Conservation (phyloP, 2,888 invertebrate genomes). For the Ornithoptera priamus region DNA sequence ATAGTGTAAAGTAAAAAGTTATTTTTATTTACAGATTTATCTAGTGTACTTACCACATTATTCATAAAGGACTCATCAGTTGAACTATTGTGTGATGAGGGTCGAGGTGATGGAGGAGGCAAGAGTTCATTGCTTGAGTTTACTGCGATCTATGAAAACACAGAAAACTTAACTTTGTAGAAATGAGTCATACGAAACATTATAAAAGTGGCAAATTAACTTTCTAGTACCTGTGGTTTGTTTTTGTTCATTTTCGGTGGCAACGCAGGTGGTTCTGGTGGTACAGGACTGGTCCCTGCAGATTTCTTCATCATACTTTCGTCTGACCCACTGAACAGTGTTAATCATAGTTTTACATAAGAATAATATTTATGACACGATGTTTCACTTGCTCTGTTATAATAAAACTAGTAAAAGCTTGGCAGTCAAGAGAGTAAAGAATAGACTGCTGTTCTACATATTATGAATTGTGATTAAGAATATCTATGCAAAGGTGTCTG, state of each 20-base stretch:
- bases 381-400: no score
- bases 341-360: neutral
- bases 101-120: constrained; percentile 71
- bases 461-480: no score
- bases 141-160: constrained; percentile 52
- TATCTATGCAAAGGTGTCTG: no score
- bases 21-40: neutral
- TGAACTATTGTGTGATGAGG: constrained; percentile 69
- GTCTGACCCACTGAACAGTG: constrained; percentile 62
- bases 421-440: no score
- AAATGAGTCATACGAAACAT: neutral
- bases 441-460: no score
- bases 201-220: neutral
- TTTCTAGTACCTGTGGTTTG: constrained; percentile 58
- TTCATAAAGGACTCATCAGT: constrained; percentile 63
- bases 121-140: constrained; percentile 69
- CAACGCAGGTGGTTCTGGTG: constrained; percentile 74
- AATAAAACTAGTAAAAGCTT: no score
- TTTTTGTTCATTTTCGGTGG: constrained; percentile 78
- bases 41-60: constrained; percentile 50
- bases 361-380: neutral
- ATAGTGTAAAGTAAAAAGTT: no score
- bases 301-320: constrained; percentile 68
- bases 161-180: neutral
- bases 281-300: constrained; percentile 74